These are phyloP conservation scores for Ceratoteleas bidentatus DNA, from an alignment of 1,140 invertebrate genomes.

Conservation along the genomic window DNA sequence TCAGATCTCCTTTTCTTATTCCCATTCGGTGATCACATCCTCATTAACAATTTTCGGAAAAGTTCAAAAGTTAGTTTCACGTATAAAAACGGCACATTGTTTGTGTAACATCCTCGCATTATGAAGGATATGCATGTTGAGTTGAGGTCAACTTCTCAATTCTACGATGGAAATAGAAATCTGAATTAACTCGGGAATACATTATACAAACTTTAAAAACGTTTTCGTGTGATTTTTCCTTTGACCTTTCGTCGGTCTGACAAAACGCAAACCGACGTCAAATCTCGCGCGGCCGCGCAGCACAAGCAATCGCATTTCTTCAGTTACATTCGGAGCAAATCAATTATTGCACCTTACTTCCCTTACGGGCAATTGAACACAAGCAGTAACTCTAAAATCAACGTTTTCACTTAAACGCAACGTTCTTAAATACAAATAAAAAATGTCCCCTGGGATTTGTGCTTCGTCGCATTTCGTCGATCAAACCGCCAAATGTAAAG, in stretches of 20 bases:
- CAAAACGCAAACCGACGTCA: too few relatives aligned
- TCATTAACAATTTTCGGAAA: constrained; percentile 7
- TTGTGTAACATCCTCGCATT: neutral
- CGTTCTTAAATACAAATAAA: constrained; percentile 1
- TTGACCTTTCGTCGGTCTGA: too few relatives aligned
- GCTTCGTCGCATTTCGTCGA: constrained; percentile 21
- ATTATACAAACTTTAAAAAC: neutral
- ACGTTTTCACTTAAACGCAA: neutral
- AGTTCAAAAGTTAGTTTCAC: neutral
- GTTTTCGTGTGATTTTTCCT: neutral
- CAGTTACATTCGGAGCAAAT: too few relatives aligned
- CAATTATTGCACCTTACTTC: too few relatives aligned
- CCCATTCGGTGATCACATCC: neutral
- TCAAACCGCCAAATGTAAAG: constrained; percentile 43
- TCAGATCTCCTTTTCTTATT: constrained; percentile 11
- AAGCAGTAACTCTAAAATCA: neutral
- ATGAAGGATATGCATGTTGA: neutral
- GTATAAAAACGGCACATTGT: constrained; percentile 2
- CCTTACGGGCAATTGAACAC: neutral
- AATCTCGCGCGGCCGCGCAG: too few relatives aligned
- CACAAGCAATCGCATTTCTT: too few relatives aligned
- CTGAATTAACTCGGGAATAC: neutral
- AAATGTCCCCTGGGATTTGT: constrained; percentile 17
- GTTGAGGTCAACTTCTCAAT: neutral
- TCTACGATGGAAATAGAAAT: neutral